A percentile compares a stretch with the other conserved stretches of the same genome.
Conservation (phyloP, 1,140 invertebrate species). For the Drosophila orosa region DNA sequence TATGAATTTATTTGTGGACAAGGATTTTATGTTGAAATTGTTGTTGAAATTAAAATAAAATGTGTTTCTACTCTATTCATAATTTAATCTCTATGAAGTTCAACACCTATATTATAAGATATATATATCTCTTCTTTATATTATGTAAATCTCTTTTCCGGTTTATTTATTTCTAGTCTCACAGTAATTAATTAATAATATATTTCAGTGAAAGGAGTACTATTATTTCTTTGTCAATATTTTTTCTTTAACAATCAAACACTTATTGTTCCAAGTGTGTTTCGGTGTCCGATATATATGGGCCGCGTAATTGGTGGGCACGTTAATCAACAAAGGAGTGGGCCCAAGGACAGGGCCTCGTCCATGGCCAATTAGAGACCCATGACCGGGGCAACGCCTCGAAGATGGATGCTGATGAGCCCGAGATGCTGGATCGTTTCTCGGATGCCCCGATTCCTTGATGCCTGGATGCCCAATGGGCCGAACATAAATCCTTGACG, state of each 20-base stretch:
- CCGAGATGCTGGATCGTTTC: conserved; percentile 24
- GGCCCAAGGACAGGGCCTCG: conserved; percentile 25
- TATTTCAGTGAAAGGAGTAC: too few relatives aligned
- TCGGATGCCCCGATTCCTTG: conserved; percentile 6
- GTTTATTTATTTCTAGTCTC: too few relatives aligned
- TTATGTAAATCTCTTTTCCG: too few relatives aligned
- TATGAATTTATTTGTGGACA: not conserved
- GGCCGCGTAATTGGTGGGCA: conserved; percentile 79
- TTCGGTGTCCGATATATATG: conserved; percentile 60
- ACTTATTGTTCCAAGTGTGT: not conserved
- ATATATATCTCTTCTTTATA: too few relatives aligned
- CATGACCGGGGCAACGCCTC: conserved; percentile 65
- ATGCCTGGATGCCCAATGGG: conserved; percentile 38
- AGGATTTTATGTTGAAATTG: too few relatives aligned
- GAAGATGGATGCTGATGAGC: conserved; percentile 75
- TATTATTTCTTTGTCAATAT: too few relatives aligned
- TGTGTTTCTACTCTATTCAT: too few relatives aligned
- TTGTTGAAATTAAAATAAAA: too few relatives aligned
- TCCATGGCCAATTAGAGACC: conserved; percentile 72
- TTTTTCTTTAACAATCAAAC: not conserved
- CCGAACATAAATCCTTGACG: conserved; percentile 66
- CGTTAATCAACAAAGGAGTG: conserved; percentile 74
- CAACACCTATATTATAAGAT: too few relatives aligned
- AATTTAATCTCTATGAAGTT: too few relatives aligned
- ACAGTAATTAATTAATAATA: too few relatives aligned